A percentile compares a stretch with the other conserved stretches of the same genome.
Conservation (phyloP, 2,888 invertebrate species). For the Lasioglossum pauxillum region DNA sequence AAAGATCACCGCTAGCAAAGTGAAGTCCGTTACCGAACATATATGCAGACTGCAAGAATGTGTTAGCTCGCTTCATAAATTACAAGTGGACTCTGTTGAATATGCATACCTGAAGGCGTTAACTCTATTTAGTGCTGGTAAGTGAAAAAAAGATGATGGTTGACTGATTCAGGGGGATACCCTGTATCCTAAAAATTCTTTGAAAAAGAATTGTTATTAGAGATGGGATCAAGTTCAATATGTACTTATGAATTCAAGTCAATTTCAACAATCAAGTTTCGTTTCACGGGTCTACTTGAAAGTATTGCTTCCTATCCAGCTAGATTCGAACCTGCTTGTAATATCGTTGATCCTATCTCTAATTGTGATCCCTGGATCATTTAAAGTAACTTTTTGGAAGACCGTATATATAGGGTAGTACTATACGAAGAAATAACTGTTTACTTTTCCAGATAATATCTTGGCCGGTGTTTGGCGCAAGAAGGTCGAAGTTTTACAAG, state of each 20-base stretch:
- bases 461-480: conserved; percentile 82
- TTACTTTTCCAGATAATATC: conserved; percentile 77
- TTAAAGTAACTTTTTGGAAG: not conserved
- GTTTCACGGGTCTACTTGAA: too few relatives aligned
- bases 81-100: conserved; percentile 93
- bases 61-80: conserved; percentile 89
- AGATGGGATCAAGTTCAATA: not conserved
- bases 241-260: not conserved
- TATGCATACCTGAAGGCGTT: conserved; percentile 95
- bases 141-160: conserved; percentile 59
- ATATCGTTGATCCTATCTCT: too few relatives aligned
- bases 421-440: not conserved
- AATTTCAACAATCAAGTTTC: not conserved
- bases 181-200: not conserved
- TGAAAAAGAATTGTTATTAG: not conserved
- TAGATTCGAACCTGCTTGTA: too few relatives aligned
- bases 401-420: not conserved
- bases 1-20: conserved; percentile 91
- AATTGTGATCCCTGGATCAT: too few relatives aligned
- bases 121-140: conserved; percentile 92
- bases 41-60: conserved; percentile 94
- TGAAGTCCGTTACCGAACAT: conserved; percentile 91
- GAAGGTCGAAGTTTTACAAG: conserved; percentile 86
- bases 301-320: too few relatives aligned
- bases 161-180: not conserved